Percentiles rank a stretch among this genome's conserved stretches.
These are phyloP conservation scores for Lasiurus cinereus DNA, from an alignment of 2,113 vertebrate species.

Conservation along the genomic window DNA sequence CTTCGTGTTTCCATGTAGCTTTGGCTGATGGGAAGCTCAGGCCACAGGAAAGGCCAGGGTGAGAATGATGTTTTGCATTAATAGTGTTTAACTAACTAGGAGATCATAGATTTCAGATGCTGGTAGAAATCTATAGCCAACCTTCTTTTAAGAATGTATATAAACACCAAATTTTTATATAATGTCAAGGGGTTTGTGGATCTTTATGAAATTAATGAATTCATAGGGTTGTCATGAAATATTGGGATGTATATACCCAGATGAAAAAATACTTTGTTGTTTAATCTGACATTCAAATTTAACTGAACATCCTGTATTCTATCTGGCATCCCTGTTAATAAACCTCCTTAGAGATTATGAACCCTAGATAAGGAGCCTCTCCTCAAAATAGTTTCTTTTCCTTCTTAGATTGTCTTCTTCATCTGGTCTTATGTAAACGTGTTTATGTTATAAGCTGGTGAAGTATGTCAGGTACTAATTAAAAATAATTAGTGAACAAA, in stretches of 20 bases:
- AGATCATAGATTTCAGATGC: background rate
- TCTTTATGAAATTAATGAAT: background rate
- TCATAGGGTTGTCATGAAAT: background rate
- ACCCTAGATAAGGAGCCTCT: background rate
- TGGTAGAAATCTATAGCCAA: background rate
- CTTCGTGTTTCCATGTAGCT: background rate
- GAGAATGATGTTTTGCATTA: background rate
- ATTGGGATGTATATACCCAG: background rate
- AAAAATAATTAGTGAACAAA: slow-evolving; percentile 55
- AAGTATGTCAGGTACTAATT: slow-evolving; percentile 10
- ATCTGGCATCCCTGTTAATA: background rate
- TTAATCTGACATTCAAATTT: background rate
- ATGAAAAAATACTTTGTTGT: background rate
- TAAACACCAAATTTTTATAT: background rate
- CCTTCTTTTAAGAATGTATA: background rate
- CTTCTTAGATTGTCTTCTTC: slow-evolving; percentile 22
- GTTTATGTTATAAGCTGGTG: slow-evolving; percentile 20
- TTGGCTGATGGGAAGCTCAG: slow-evolving; percentile 1
- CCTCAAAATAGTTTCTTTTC: background rate
- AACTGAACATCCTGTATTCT: background rate
- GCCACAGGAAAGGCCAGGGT: background rate
- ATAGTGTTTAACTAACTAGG: background rate
- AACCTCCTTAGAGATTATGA: background rate
- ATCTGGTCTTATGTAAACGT: slow-evolving; percentile 6
- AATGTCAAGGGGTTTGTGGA: background rate